phyloP scores from a whole-genome alignment of 2,113 vertebrate genomes.

The Tricholaema leucomelas region DNA sequence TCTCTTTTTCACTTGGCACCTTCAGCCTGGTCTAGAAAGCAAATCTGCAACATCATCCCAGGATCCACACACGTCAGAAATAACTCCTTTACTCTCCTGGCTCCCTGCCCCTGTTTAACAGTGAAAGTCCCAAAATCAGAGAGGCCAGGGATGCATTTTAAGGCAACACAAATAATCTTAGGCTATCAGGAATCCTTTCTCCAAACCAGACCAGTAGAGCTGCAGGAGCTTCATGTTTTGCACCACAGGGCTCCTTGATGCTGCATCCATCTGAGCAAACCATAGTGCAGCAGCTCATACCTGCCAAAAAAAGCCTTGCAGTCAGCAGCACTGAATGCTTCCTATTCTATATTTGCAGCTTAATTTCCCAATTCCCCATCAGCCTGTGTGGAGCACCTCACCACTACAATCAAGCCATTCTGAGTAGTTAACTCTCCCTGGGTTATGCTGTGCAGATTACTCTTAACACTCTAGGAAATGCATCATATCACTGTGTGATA shows the following conservation, averaged over 20 bases:
- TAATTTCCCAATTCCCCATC: not conserved
- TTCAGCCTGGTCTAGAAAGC: not conserved
- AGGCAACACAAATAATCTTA: not conserved
- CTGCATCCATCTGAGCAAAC: not conserved
- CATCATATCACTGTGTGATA: not conserved
- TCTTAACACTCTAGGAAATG: not conserved
- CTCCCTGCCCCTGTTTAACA: not conserved
- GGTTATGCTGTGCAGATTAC: not conserved
- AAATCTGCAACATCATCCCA: not conserved
- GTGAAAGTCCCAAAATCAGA: not conserved
- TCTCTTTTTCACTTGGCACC: not conserved
- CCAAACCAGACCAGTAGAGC: not conserved
- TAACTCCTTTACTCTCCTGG: not conserved
- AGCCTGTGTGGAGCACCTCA: not conserved
- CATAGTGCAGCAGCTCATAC: not conserved
- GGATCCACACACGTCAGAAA: not conserved
- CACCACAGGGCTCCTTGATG: fast-evolving
- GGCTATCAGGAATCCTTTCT: not conserved
- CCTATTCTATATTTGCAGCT: not conserved
- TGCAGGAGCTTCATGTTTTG: not conserved
- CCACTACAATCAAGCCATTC: not conserved
- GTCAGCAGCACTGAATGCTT: not conserved
- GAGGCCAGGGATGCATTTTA: not conserved
- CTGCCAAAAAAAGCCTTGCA: not conserved
- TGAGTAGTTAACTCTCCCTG: not conserved